Percentiles rank a stretch among this genome's conserved stretches.
phyloP scores from a whole-genome alignment of 2,113 vertebrate genomes.

The Erythrocebus patas region DNA sequence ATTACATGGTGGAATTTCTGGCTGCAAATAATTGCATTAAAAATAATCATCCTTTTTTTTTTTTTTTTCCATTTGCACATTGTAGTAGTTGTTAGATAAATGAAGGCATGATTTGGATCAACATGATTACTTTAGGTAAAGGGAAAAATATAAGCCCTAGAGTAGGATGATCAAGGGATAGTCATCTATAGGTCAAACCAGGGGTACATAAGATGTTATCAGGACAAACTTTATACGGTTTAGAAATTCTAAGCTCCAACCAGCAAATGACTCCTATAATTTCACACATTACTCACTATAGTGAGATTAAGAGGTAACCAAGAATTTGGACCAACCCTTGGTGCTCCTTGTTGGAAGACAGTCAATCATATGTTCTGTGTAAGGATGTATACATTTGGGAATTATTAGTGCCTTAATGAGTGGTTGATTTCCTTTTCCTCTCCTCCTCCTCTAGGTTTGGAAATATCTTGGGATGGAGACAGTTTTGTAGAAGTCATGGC shows the following conservation, averaged over 20 bases:
- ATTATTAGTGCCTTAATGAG: background rate
- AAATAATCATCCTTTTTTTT: background rate
- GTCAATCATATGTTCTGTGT: too few relatives aligned
- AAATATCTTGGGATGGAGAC: slow-evolving; percentile 99
- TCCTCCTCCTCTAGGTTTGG: slow-evolving; percentile 87
- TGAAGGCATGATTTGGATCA: background rate
- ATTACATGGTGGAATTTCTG: background rate
- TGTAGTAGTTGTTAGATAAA: background rate
- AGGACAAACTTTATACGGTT: background rate
- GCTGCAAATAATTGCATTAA: background rate
- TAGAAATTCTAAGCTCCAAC: background rate
- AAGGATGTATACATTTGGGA: background rate
- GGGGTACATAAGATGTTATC: background rate
- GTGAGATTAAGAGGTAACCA: background rate
- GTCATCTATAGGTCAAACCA: background rate
- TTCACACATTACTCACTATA: background rate
- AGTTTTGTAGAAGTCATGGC: slow-evolving; percentile 98
- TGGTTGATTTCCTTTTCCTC: background rate
- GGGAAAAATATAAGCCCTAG: background rate
- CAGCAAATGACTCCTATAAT: background rate
- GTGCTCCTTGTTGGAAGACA: background rate
- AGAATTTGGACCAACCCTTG: background rate
- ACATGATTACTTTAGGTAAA: background rate
- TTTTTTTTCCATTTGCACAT: background rate
- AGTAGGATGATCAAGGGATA: background rate